Evolutionary conservation across 2,113 vertebrate species (phyloP).

Genomic region (Tinamus guttatus): DNA sequence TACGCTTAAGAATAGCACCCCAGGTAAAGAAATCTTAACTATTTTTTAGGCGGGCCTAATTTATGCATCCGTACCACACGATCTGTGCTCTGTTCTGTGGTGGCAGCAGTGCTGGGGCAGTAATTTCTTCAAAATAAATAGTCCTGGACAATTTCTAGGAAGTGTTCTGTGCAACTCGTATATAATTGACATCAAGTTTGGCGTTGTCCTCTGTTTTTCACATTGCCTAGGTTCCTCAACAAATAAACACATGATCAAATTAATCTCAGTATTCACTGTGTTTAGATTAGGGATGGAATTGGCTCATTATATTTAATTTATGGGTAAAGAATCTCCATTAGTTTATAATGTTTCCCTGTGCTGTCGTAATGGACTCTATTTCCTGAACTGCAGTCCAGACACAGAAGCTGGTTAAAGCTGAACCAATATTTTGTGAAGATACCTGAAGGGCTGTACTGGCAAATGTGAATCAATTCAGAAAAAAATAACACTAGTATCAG

Average conservation of each 20-base stretch:
- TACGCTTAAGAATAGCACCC: not conserved
- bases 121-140: slow-evolving; percentile 14
- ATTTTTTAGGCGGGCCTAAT: not conserved
- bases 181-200: not conserved
- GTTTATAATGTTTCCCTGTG: not conserved
- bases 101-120: not conserved
- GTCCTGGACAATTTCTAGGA: slow-evolving; percentile 2
- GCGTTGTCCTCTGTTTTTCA: not conserved
- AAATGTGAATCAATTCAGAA: not conserved
- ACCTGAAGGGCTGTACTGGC: not conserved
- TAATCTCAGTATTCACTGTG: not conserved
- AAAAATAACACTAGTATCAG: not conserved
- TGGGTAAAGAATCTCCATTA: not conserved
- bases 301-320: slow-evolving; percentile 21
- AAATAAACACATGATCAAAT: slow-evolving; percentile 24
- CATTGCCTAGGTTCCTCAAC: not conserved
- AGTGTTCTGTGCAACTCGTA: not conserved
- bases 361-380: not conserved
- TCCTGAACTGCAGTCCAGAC: not conserved
- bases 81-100: not conserved
- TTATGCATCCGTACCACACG: not conserved
- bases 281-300: not conserved
- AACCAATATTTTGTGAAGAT: not conserved
- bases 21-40: not conserved
- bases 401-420: not conserved